phyloP scores from a whole-genome alignment of 2,797 vertebrate species.

The Chaetophractus vellerosus region DNA sequence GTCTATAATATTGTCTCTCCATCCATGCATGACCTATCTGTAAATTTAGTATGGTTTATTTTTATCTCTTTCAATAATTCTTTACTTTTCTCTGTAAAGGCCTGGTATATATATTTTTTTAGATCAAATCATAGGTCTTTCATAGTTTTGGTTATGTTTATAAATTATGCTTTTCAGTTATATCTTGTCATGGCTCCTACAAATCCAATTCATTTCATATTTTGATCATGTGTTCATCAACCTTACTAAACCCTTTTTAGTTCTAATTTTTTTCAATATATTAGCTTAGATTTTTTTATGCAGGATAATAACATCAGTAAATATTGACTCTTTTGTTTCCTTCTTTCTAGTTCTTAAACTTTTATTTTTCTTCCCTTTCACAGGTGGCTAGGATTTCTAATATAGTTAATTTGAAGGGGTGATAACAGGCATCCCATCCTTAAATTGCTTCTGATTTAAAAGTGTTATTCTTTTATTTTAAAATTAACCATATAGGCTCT shows the following conservation, averaged over 20 bases:
- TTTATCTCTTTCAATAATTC: constrained; percentile 21
- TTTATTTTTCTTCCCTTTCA: background rate
- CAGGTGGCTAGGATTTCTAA: background rate
- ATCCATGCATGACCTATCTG: background rate
- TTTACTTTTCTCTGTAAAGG: constrained; percentile 2
- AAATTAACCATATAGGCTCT: background rate
- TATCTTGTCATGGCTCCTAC: background rate
- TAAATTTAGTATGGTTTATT: background rate
- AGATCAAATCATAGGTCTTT: background rate
- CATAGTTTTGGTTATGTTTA: background rate
- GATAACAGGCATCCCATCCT: background rate
- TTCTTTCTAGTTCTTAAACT: background rate
- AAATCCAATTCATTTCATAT: background rate
- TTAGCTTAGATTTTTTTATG: background rate
- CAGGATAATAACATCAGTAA: background rate
- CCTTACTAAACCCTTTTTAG: background rate
- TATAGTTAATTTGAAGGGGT: background rate
- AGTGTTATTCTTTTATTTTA: background rate
- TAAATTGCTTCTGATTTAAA: background rate
- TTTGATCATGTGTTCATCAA: background rate
- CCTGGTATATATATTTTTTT: no score
- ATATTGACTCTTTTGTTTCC: background rate
- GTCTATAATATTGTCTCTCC: background rate
- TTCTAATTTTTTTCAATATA: background rate
- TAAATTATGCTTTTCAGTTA: background rate